A percentile compares a stretch with the other conserved stretches of the same genome.
These are phyloP conservation scores for Pristionchus fissidentatus DNA, from an alignment of 2,888 invertebrate species.

Conservation along the genomic window DNA sequence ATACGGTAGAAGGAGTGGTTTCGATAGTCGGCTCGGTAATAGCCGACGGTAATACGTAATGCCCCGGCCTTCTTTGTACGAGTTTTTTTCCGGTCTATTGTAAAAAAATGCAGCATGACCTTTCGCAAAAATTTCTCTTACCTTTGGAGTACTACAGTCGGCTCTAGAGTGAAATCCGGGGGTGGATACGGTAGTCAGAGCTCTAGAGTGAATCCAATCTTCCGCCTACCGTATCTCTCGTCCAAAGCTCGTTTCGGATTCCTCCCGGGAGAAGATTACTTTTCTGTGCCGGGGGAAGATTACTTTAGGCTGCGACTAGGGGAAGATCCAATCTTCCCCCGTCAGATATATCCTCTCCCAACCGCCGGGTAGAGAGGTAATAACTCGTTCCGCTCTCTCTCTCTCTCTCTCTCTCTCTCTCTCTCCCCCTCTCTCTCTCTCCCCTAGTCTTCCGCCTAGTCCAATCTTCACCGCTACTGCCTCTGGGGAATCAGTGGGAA, in stretches of 20 bases:
- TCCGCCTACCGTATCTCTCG: conserved; percentile 16
- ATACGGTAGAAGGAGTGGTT: no score
- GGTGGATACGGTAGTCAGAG: no score
- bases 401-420: conserved; percentile 28
- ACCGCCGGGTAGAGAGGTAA: background rate
- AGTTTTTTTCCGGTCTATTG: no score
- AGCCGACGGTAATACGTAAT: no score
- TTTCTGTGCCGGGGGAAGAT: background rate
- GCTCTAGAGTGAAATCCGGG: no score
- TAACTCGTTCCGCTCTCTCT: conserved; percentile 4
- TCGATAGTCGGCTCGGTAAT: no score
- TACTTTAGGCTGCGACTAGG: background rate
- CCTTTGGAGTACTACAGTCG: no score
- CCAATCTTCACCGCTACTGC: conserved; percentile 20
- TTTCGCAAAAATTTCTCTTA: no score
- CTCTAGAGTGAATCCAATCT: background rate
- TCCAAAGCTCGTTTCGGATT: conserved; percentile 9
- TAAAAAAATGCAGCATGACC: no score
- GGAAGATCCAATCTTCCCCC: conserved; percentile 26
- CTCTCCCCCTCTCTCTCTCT: conserved; percentile 13
- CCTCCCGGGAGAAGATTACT: conserved; percentile 28
- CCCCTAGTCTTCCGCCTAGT: background rate
- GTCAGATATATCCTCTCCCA: conserved; percentile 33
- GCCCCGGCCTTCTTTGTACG: no score
- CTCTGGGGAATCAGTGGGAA: background rate